These are phyloP conservation scores for Gouania willdenowi DNA, from an alignment of 2,797 vertebrate species.

Conservation along the genomic window DNA sequence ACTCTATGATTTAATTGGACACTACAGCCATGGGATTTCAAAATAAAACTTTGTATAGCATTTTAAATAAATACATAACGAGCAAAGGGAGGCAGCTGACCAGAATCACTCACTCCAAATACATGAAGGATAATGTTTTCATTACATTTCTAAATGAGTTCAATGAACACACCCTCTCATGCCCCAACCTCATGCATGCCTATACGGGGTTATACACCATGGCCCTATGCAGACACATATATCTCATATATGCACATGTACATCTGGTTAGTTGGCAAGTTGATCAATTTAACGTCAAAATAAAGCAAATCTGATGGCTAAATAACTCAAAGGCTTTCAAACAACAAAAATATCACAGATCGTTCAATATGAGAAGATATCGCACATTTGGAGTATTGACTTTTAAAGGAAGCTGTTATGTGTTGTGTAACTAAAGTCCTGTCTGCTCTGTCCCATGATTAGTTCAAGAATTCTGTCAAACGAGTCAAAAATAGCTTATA, in stretches of 20 bases:
- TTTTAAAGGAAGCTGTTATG: constrained; percentile 36
- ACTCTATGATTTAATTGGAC: constrained; percentile 14
- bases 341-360: constrained; percentile 29
- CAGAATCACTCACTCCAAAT: constrained; percentile 30
- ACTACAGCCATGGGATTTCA: constrained; percentile 22
- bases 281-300: constrained; percentile 21
- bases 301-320: constrained; percentile 39
- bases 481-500: constrained; percentile 67
- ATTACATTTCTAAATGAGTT: constrained; percentile 38
- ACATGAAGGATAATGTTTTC: constrained; percentile 36
- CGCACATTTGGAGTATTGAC: constrained; percentile 33
- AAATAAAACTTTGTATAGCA: constrained; percentile 33
- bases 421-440: constrained; percentile 29
- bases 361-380: constrained; percentile 28
- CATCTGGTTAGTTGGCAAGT: constrained; percentile 41
- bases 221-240: constrained; percentile 54
- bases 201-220: constrained; percentile 48
- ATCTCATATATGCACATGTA: constrained; percentile 51
- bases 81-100: constrained; percentile 38
- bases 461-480: constrained; percentile 28
- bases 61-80: constrained; percentile 58
- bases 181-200: constrained; percentile 48
- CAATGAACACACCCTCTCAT: constrained; percentile 11
- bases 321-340: constrained; percentile 29
- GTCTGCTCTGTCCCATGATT: constrained; percentile 28